These are phyloP conservation scores for Yponomeuta cagnagella DNA, from an alignment of 2,888 invertebrate genomes.

Conservation along the genomic window DNA sequence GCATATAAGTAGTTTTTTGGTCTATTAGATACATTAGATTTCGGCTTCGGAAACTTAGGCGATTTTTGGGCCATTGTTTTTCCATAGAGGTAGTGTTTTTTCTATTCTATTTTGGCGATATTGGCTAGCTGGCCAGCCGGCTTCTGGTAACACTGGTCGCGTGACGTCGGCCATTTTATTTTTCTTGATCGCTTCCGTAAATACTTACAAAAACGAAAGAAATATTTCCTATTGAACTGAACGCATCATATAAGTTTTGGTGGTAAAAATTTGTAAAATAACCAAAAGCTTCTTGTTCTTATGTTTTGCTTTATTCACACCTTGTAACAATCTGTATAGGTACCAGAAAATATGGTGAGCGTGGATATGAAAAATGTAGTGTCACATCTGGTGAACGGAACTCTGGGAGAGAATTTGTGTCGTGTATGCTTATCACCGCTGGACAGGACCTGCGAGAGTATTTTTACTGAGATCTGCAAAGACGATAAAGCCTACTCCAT, in stretches of 20 bases:
- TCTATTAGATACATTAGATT: too few species aligned
- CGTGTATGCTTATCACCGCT: conserved; percentile 50
- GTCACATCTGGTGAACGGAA: conserved; percentile 53
- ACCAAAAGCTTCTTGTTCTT: not conserved
- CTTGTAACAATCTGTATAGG: too few species aligned
- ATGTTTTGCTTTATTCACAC: not conserved
- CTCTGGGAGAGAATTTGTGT: conserved; percentile 48
- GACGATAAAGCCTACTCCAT: conserved; percentile 50
- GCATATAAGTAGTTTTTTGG: too few species aligned
- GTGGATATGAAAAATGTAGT: conserved; percentile 46
- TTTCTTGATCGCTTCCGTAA: not conserved
- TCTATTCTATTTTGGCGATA: too few species aligned
- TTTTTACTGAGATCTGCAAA: conserved; percentile 53
- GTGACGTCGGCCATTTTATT: too few species aligned
- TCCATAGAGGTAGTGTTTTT: too few species aligned
- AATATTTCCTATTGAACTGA: not conserved
- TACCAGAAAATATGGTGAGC: not conserved
- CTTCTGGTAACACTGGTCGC: too few species aligned
- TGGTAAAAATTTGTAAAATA: not conserved
- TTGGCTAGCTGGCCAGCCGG: too few species aligned
- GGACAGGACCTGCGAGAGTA: conserved; percentile 41
- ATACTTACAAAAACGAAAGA: not conserved
- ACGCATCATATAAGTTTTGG: not conserved
- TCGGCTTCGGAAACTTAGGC: too few species aligned
- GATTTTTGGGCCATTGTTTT: too few species aligned